Conservation (phyloP, 2,797 vertebrate genomes). For the Leucoraja ocellata region DNA sequence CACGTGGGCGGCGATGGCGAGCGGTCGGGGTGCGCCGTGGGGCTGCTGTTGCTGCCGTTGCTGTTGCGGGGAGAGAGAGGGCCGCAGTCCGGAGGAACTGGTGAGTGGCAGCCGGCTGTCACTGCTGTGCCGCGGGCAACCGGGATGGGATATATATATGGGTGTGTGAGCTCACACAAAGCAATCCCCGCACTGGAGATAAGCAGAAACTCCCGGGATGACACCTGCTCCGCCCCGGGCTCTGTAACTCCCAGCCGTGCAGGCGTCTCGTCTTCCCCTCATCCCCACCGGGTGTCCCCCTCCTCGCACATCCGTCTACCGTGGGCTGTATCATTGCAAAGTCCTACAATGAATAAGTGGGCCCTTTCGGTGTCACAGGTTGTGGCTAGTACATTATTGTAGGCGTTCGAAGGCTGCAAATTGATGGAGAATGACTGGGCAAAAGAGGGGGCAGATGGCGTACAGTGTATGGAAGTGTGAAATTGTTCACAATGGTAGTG, state of each 20-base stretch:
- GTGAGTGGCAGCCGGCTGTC: constrained; percentile 50
- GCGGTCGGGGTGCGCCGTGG: constrained; percentile 66
- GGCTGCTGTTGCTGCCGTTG: constrained; percentile 61
- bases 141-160: not conserved
- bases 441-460: not conserved
- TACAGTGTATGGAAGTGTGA: not conserved
- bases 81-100: constrained; percentile 84
- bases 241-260: no score
- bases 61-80: constrained; percentile 74
- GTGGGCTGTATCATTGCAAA: not conserved
- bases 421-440: not conserved
- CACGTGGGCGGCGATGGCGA: constrained; percentile 73
- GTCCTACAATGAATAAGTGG: not conserved
- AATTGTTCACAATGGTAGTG: not conserved
- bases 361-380: not conserved
- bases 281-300: no score
- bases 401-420: not conserved
- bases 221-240: no score
- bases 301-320: no score
- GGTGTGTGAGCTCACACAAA: not conserved
- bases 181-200: not conserved
- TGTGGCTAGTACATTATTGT: not conserved
- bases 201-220: no score
- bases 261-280: no score
- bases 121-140: not conserved